phyloP scores from a whole-genome alignment of 2,888 invertebrate species.

The Drosophila kambysellisi region DNA sequence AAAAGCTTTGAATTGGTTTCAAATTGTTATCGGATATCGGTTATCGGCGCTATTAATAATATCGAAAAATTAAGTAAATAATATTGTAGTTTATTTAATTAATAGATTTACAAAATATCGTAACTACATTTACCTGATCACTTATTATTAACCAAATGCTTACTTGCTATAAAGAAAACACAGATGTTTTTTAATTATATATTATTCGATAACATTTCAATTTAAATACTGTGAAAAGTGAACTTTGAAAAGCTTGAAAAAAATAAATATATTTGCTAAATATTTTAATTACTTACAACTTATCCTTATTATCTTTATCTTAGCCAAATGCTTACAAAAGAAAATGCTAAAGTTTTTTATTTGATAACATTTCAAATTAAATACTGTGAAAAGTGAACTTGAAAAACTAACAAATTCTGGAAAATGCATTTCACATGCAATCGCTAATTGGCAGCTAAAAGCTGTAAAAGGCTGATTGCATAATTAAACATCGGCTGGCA shows the following conservation, averaged over 20 bases:
- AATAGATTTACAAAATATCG: not conserved
- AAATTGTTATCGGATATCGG: not conserved
- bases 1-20: not conserved
- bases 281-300: not conserved
- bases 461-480: not conserved
- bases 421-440: not conserved
- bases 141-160: not conserved
- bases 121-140: not conserved
- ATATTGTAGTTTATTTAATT: not conserved
- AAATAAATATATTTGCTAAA: not conserved
- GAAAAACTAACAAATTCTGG: not conserved
- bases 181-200: not conserved
- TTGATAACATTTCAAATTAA: not conserved
- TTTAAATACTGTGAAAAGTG: not conserved
- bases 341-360: not conserved
- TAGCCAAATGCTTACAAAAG: not conserved
- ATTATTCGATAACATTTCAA: not conserved
- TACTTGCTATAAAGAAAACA: not conserved
- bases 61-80: not conserved
- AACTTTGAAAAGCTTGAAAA: not conserved
- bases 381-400: not conserved
- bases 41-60: not conserved
- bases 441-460: not conserved
- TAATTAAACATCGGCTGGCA: slow-evolving; percentile 20
- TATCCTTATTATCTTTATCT: too few species aligned